A percentile compares a stretch with the other conserved stretches of the same genome.
Evolutionary conservation across 2,113 vertebrate species (phyloP).

Genomic region (Mobula hypostoma): DNA sequence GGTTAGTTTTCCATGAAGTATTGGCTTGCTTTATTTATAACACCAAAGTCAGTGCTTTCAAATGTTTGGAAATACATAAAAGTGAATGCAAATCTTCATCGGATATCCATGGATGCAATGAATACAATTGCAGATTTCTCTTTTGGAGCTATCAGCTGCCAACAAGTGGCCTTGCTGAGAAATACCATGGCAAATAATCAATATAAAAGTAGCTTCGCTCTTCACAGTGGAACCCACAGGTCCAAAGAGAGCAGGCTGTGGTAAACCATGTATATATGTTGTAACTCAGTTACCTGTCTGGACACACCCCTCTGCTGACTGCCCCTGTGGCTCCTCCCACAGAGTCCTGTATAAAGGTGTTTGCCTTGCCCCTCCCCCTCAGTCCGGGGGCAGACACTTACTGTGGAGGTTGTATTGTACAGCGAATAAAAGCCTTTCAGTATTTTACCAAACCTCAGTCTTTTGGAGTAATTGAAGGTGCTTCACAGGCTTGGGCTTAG

Average conservation of each 20-base stretch:
- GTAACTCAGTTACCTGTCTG: too few relatives aligned
- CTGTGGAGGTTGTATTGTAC: too few relatives aligned
- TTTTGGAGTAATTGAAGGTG: too few relatives aligned
- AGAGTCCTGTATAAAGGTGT: too few relatives aligned
- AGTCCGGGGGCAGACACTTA: too few relatives aligned
- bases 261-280: too few relatives aligned
- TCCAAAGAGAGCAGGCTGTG: not conserved
- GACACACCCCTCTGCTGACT: too few relatives aligned
- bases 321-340: too few relatives aligned
- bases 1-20: not conserved
- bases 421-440: too few relatives aligned
- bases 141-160: not conserved
- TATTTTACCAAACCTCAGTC: too few relatives aligned
- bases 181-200: not conserved
- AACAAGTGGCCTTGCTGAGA: not conserved
- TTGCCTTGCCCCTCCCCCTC: too few relatives aligned
- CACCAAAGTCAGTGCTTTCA: not conserved
- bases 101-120: not conserved
- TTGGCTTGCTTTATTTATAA: not conserved
- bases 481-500: not conserved
- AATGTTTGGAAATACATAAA: not conserved
- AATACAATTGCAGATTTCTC: not conserved
- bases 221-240: not conserved
- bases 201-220: not conserved
- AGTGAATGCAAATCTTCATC: not conserved